A percentile compares a stretch with the other conserved stretches of the same genome.
Conservation (phyloP, 2,113 vertebrate species). For the Pundamilia nyererei region DNA sequence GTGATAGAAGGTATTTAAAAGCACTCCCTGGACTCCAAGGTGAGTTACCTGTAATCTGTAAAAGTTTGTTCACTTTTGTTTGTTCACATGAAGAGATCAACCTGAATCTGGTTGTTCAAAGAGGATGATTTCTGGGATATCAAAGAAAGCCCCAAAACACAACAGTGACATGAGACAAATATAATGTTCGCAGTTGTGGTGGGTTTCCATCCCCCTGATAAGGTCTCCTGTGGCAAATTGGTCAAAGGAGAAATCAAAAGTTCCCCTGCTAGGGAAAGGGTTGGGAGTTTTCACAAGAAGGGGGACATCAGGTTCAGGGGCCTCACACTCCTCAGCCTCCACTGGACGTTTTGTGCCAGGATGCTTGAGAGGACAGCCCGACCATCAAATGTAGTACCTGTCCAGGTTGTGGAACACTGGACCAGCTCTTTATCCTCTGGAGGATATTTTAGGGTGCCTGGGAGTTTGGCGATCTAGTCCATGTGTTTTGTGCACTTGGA, state of each 20-base stretch:
- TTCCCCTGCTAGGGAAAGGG: background rate
- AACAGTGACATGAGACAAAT: background rate
- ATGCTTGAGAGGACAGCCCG: background rate
- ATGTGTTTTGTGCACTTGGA: background rate
- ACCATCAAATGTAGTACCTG: background rate
- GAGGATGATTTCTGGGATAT: background rate
- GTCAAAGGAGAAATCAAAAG: background rate
- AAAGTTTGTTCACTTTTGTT: background rate
- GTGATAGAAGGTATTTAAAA: no score
- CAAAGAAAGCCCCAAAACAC: background rate
- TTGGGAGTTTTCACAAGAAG: background rate
- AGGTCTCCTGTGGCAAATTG: background rate
- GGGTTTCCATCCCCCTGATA: background rate
- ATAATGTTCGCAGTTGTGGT: background rate
- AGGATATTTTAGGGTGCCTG: background rate
- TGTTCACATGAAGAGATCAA: background rate
- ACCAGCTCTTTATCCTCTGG: background rate
- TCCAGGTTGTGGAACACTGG: background rate
- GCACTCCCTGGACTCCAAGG: background rate
- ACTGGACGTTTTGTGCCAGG: background rate
- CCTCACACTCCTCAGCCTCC: background rate
- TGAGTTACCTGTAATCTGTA: background rate
- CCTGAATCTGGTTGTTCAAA: background rate
- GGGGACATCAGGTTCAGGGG: background rate
- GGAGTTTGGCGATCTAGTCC: background rate